Base-by-base conservation (phyloP, 2,797 vertebrate genomes). In the Macropus fuliginosus region DNA sequence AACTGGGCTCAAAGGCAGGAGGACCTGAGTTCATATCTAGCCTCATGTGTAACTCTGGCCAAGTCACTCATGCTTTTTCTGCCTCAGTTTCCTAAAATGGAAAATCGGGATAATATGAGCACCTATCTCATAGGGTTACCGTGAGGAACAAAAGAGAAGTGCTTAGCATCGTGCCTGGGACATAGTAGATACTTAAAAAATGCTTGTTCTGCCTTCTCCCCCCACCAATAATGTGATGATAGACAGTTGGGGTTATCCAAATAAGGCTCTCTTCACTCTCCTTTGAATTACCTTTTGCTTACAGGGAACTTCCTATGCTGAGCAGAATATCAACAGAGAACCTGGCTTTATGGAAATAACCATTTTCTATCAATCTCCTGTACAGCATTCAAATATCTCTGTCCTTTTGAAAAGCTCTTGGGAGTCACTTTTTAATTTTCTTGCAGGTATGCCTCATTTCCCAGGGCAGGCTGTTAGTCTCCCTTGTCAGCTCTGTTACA, bases 401-500 rank as follows among this genome's bases (percentile, higher is more conserved):
- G 56, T 66, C 91, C 66, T 92, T 94, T n/a, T 91, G 54, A 40
- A 94, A 93, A 95, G 29, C 91, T 95, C 94, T 56, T 55, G 74
- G 95, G 94, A 96, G 46, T 89, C 55, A 55, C 59, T 93, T 94
- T 93, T 90, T 91, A 94, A 94, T 94, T 95, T 97, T 55, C 94
- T 97, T 66, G 93, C 55, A 94, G 90, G 93, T 91, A 94, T 91
- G 66, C 66, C 94, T 94, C 90, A 54, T 91, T 92, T 96, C 90
- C 94, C 46, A 14, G 56, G 59, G n/a, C 54, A 46, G 14, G 40
- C 74, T 46, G 54, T 90, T 31, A 14, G 31, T 55, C 55, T 91
- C 81, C 28, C 92, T 93, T 54, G 54, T 24, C 4, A 92, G 56
- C 52, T 93, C 93, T 94, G 28, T 94, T 92, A 94, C 27, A 91